Percentiles rank a stretch among this genome's conserved stretches.
Evolutionary conservation across 2,888 invertebrate genomes (phyloP).

Genomic region (Xanthorhoe designata): DNA sequence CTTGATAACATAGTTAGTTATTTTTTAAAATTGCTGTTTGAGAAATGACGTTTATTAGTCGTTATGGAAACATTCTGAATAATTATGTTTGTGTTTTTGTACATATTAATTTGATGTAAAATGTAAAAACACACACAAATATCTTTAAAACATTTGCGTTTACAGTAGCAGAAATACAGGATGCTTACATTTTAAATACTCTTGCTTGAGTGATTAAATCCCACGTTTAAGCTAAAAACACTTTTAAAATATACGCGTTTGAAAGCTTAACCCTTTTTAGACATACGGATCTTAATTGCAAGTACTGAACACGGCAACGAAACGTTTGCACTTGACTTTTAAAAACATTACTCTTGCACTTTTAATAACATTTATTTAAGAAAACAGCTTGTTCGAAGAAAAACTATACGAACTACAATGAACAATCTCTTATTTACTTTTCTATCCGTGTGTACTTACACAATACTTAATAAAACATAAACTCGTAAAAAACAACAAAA

Average conservation of each 20-base stretch:
- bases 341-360: slow-evolving; percentile 76
- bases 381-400: slow-evolving; percentile 26
- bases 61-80: too few species aligned
- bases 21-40: too few species aligned
- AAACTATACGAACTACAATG: background rate
- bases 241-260: slow-evolving; percentile 36
- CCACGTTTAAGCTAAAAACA: slow-evolving; percentile 48
- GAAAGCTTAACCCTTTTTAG: slow-evolving; percentile 54
- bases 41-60: too few species aligned
- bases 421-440: too few species aligned
- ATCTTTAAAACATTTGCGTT: background rate
- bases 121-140: too few species aligned
- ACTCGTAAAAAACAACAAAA: too few species aligned
- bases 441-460: too few species aligned
- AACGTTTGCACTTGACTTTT: slow-evolving; percentile 65
- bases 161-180: background rate
- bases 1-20: too few species aligned
- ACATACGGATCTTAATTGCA: slow-evolving; percentile 70
- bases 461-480: too few species aligned
- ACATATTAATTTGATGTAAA: too few species aligned
- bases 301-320: slow-evolving; percentile 50
- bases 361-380: slow-evolving; percentile 75
- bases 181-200: slow-evolving; percentile 6
- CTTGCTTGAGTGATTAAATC: slow-evolving; percentile 50
- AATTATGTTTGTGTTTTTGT: too few species aligned